Evolutionary conservation across 1,140 invertebrate species (phyloP).

Genomic region (Pseudoatta argentina): DNA sequence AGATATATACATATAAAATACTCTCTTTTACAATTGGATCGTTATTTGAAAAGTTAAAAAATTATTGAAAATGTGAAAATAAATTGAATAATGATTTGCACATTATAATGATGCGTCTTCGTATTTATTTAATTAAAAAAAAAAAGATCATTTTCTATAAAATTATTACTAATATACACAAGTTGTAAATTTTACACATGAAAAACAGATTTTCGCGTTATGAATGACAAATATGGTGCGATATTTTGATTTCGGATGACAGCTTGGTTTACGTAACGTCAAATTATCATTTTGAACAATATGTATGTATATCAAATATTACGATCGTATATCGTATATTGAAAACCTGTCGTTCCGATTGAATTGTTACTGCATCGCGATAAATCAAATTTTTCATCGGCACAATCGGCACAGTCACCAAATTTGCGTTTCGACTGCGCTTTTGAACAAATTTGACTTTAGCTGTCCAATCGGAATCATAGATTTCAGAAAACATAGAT

Average conservation of each 20-base stretch:
- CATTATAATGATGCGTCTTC: neutral
- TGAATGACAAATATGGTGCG: neutral
- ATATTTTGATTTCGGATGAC: constrained; percentile 15
- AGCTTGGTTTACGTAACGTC: constrained; percentile 15
- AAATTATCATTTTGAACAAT: constrained; percentile 46
- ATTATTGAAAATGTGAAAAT: constrained; percentile 23
- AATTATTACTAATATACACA: neutral
- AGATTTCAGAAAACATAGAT: neutral
- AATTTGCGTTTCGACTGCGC: neutral
- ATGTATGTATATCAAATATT: constrained; percentile 24
- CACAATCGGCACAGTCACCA: constrained; percentile 3
- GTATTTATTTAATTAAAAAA: constrained; percentile 14
- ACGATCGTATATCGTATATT: neutral
- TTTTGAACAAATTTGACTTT: constrained; percentile 2
- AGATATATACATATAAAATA: constrained; percentile 15
- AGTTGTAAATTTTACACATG: neutral
- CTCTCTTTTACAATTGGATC: neutral
- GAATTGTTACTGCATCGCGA: constrained; percentile 17
- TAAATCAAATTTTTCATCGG: constrained; percentile 20
- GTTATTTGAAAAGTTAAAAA: constrained; percentile 41
- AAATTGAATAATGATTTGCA: neutral
- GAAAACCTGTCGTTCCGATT: constrained; percentile 48
- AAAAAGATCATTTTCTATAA: neutral
- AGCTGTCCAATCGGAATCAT: neutral
- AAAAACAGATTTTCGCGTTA: neutral